A percentile compares a stretch with the other conserved stretches of the same genome.
Evolutionary conservation across 1,140 invertebrate species (phyloP).

Genomic region (Apis mellifera): Amel_HAv3.1 CM009932.2:3156001-3156500

Average conservation of each 20-base stretch:
- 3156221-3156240: neutral
- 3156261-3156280: neutral
- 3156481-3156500: too few species aligned
- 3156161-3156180: neutral
- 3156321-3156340: too few species aligned
- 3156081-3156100: neutral
- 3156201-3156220: neutral
- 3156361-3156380: too few species aligned
- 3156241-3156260: neutral
- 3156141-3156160: neutral
- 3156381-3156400: too few species aligned
- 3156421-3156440: too few species aligned
- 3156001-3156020: neutral
- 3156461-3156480: too few species aligned
- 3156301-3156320: too few species aligned
- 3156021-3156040: neutral
- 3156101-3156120: neutral
- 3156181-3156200: conserved; percentile 21
- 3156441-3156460: too few species aligned
- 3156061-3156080: neutral
- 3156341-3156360: too few species aligned
- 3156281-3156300: neutral
- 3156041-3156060: neutral
- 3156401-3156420: too few species aligned
- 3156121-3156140: neutral